Base-by-base conservation (phyloP, 2,797 vertebrate species). In the Xenentodon cancila region DNA sequence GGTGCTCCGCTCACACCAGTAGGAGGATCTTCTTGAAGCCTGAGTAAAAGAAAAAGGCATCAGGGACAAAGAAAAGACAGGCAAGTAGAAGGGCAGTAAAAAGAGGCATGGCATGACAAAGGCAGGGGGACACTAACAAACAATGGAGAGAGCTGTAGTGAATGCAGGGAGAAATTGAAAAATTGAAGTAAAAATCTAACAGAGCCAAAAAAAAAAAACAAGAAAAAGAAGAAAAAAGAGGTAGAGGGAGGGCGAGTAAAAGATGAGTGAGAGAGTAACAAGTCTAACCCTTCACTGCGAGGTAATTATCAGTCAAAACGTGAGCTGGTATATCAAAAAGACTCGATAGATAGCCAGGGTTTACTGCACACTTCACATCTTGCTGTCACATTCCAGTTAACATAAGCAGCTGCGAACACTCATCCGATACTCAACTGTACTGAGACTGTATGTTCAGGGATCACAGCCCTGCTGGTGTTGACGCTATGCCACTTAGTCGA, bases 21-120 rank as follows among this genome's bases (percentile, higher is more conserved):
- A 80, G 97, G 97, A 89, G 97, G 97, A 87, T 99, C 97, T 91
- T 99, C 97, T 91, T 99, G 97, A 93, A 99, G 95, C 80, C 97
- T 99, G 88, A 56, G 47, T 21, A 34, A 89, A 6, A 49, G 85
- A 65, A 9, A 45, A 11, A 20, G 3, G 32, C 9, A 46, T 27
- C 34, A 50, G n/a, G 42, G 22, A 21, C 13, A 53, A 44, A 51
- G 0, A 43, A 1, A 55, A 16, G 30, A 17, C 32, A 42, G 46
- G 6, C 18, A 40, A 44, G 7, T 5, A 27, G 22, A 42, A 19
- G 11, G 37, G 12, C 3, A 21, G 18, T 15, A 2, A 22, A 22
- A 25, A 5, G 25, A 25, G 25, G 5, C 25, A 25, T 25, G 25
- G 25, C 25, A 9, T 17, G 17, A 22, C 1, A 0, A 4, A 4